A percentile compares a stretch with the other conserved stretches of the same genome.
Conservation (phyloP, 2,888 invertebrate genomes). For the Nomada goodeniana region DNA sequence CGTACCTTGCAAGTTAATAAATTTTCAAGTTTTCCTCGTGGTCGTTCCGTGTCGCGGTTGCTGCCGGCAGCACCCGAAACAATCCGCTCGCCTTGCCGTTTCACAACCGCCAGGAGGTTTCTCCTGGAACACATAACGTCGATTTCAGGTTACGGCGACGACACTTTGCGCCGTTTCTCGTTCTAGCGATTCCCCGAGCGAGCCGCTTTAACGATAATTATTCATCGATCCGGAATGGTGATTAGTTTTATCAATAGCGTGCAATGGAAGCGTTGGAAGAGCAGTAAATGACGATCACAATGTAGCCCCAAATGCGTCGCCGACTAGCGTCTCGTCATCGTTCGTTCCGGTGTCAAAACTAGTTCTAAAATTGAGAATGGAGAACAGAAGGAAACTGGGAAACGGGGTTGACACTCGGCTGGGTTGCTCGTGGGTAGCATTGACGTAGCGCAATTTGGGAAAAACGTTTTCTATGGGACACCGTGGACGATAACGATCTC, state of each 20-base stretch:
- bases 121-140: slow-evolving; percentile 37
- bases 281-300: not conserved
- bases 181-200: not conserved
- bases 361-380: not conserved
- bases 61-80: slow-evolving; percentile 26
- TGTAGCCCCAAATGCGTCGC: not conserved
- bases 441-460: not conserved
- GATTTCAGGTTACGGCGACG: slow-evolving; percentile 15
- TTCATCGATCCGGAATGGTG: too few species aligned
- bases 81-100: slow-evolving; percentile 30
- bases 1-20: slow-evolving; percentile 72
- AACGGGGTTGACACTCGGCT: too few species aligned
- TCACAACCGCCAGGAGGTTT: slow-evolving; percentile 26
- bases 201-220: not conserved
- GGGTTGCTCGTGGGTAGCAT: too few species aligned
- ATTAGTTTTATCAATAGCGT: too few species aligned
- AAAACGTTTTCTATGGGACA: not conserved
- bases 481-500: slow-evolving; percentile 24
- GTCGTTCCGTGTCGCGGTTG: slow-evolving; percentile 13
- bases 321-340: too few species aligned
- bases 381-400: not conserved
- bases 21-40: slow-evolving; percentile 63
- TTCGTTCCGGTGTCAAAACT: not conserved
- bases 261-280: not conserved
- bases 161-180: not conserved